Conservation (phyloP, 2,113 vertebrate species). For the Brachionichthys hirsutus region DNA sequence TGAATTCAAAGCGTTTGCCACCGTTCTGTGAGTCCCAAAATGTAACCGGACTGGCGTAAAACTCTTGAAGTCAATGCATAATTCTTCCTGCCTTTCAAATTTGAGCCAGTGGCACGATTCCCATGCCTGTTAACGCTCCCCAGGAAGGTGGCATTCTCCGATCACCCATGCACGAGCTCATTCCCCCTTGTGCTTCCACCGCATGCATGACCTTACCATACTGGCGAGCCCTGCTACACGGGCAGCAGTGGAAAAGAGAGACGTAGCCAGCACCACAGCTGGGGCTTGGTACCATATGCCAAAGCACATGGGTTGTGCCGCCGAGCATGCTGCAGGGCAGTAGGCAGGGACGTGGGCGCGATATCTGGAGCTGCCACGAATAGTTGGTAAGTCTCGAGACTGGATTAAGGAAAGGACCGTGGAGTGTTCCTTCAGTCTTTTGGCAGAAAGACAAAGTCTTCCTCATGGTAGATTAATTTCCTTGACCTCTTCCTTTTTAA, state of each 20-base stretch:
- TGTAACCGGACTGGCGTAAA: background rate
- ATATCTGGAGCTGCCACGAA: background rate
- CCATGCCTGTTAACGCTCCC: slow-evolving; percentile 20
- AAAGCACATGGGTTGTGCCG: slow-evolving; percentile 16
- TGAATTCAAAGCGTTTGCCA: background rate
- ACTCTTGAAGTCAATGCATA: too few relatives aligned
- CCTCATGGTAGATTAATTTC: too few relatives aligned
- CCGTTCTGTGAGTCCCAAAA: background rate
- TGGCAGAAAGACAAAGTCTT: background rate
- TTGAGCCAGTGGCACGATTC: slow-evolving; percentile 38
- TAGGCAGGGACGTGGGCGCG: background rate
- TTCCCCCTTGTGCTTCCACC: slow-evolving; percentile 39
- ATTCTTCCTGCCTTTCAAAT: slow-evolving; percentile 12
- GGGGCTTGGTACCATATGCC: slow-evolving; percentile 35
- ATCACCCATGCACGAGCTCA: slow-evolving; percentile 25
- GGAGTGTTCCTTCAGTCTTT: too few relatives aligned
- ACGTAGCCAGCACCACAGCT: slow-evolving; percentile 48
- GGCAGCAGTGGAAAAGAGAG: slow-evolving; percentile 51
- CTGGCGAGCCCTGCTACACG: slow-evolving; percentile 48
- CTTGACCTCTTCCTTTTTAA: too few relatives aligned
- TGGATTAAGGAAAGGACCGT: too few relatives aligned
- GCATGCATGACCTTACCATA: slow-evolving; percentile 52
- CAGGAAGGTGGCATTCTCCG: slow-evolving; percentile 20
- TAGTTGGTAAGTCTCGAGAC: too few relatives aligned
- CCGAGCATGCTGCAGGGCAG: slow-evolving; percentile 16